A percentile compares a stretch with the other conserved stretches of the same genome.
These are phyloP conservation scores for Gisinianus flammeolus DNA, from an alignment of 2,888 invertebrate species.

Conservation along the genomic window DNA sequence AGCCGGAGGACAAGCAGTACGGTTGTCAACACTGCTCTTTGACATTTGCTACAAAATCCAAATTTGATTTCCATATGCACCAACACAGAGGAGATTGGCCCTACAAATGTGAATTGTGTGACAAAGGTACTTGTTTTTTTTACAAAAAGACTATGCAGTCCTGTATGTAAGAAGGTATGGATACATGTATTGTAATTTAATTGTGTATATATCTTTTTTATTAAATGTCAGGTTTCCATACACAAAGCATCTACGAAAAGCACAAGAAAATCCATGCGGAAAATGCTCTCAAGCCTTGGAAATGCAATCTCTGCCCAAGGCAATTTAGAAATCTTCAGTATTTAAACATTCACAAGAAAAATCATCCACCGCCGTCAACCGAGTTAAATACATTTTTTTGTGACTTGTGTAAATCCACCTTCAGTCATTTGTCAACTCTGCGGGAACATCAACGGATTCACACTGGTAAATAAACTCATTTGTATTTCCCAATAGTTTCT, in stretches of 20 bases:
- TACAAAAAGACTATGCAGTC: too few species aligned
- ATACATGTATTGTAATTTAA: background rate
- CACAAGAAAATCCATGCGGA: slow-evolving; percentile 25
- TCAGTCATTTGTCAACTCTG: slow-evolving; percentile 12
- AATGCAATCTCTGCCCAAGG: background rate
- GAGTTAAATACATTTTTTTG: slow-evolving; percentile 3
- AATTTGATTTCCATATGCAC: slow-evolving; percentile 21
- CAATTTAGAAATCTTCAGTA: too few species aligned
- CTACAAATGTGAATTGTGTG: slow-evolving; percentile 20
- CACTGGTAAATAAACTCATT: too few species aligned
- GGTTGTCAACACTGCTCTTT: background rate
- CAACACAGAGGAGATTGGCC: slow-evolving; percentile 18
- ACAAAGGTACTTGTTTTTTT: background rate
- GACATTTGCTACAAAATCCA: slow-evolving; percentile 20
- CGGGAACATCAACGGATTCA: slow-evolving; percentile 24
- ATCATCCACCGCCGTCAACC: slow-evolving; percentile 19
- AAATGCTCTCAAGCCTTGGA: background rate
- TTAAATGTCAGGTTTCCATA: background rate
- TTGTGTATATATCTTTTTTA: background rate
- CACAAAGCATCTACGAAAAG: too few species aligned
- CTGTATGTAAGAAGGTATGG: background rate
- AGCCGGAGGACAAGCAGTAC: background rate
- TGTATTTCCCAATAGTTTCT: too few species aligned
- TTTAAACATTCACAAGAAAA: slow-evolving; percentile 24
- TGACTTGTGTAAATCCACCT: background rate